Conservation (phyloP, 2,113 vertebrate genomes). For the Bambusicola thoracicus region DNA sequence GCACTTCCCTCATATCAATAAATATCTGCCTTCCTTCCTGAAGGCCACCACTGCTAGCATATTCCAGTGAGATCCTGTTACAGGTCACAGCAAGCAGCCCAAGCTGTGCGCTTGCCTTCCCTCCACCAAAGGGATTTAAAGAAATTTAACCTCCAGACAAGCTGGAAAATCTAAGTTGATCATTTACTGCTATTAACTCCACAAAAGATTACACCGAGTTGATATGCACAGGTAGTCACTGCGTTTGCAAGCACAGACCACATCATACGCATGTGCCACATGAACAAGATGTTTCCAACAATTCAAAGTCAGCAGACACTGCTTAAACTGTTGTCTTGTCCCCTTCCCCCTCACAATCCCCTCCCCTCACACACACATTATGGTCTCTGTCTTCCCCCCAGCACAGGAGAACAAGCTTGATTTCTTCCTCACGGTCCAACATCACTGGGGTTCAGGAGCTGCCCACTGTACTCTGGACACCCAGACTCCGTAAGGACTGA, state of each 20-base stretch:
- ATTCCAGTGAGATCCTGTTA: slow-evolving; percentile 71
- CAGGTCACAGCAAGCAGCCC: slow-evolving; percentile 28
- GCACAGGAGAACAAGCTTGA: neutral
- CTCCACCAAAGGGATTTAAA: slow-evolving; percentile 38
- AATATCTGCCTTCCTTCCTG: slow-evolving; percentile 30
- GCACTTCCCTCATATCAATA: neutral
- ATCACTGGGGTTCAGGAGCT: neutral
- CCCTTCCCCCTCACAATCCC: neutral
- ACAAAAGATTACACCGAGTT: slow-evolving; percentile 65
- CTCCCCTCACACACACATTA: neutral
- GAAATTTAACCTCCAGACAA: slow-evolving; percentile 62
- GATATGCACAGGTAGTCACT: slow-evolving; percentile 13
- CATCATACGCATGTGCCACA: neutral
- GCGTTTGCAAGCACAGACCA: slow-evolving; percentile 14
- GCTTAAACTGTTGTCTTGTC: neutral
- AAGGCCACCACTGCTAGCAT: slow-evolving; percentile 50
- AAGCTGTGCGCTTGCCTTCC: slow-evolving; percentile 28
- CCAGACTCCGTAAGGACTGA: neutral
- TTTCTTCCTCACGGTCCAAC: neutral
- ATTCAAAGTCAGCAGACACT: neutral
- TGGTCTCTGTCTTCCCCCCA: neutral
- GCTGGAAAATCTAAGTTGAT: slow-evolving; percentile 75
- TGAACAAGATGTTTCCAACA: neutral
- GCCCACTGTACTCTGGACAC: neutral
- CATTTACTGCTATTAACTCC: slow-evolving; percentile 73